Percentiles rank a stretch among this genome's conserved stretches.
phyloP scores from a whole-genome alignment of 2,888 invertebrate genomes.

The Schizotus pectinicornis region DNA sequence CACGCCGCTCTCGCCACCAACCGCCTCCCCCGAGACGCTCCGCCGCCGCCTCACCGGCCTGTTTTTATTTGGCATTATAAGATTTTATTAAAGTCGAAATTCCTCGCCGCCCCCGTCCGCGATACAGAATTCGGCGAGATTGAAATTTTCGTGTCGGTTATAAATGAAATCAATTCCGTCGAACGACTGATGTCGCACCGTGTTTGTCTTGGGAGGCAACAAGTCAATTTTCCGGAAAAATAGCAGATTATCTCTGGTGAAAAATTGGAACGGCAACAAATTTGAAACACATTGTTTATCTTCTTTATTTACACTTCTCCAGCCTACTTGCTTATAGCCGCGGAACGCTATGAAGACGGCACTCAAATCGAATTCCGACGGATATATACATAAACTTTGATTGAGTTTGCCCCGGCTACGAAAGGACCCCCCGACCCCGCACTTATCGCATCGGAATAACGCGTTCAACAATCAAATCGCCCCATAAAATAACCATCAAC shows the following conservation, averaged over 20 bases:
- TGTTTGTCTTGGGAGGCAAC: constrained; percentile 48
- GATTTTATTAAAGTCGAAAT: constrained; percentile 39
- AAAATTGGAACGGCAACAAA: constrained; percentile 52
- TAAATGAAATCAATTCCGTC: constrained; percentile 53
- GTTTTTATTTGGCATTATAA: constrained; percentile 38
- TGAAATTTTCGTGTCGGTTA: constrained; percentile 50
- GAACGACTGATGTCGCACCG: constrained; percentile 40
- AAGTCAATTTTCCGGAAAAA: constrained; percentile 53
- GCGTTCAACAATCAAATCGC: not conserved
- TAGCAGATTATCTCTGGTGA: constrained; percentile 50
- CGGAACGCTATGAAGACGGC: constrained; percentile 14
- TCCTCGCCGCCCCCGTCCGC: not conserved
- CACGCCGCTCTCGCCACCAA: constrained; percentile 37
- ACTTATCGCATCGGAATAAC: constrained; percentile 6
- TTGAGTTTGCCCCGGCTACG: constrained; percentile 20
- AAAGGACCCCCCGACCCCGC: constrained; percentile 5
- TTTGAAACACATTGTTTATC: constrained; percentile 51
- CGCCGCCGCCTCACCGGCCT: constrained; percentile 5
- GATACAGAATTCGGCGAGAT: constrained; percentile 32
- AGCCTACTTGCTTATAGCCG: constrained; percentile 11
- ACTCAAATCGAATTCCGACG: constrained; percentile 17
- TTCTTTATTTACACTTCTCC: constrained; percentile 46
- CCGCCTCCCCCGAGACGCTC: constrained; percentile 11
- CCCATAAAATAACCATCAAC: constrained; percentile 2
- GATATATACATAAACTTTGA: constrained; percentile 29